A percentile compares a stretch with the other conserved stretches of the same genome.
These are phyloP conservation scores for Catostomus latipinnis DNA, from an alignment of 2,797 vertebrate species.

Conservation along the genomic window DNA sequence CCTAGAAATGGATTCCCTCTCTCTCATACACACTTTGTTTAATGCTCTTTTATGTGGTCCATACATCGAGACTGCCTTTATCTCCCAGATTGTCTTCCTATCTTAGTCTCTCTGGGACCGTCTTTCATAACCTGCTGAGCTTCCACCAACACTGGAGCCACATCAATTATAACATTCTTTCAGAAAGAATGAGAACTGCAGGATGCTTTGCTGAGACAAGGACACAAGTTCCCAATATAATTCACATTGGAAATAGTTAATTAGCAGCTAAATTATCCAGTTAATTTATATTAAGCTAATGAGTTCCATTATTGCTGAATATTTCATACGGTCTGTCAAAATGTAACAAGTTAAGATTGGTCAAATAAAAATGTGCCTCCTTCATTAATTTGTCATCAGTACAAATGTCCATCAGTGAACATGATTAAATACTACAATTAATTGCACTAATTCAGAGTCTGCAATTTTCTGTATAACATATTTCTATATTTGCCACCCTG, in stretches of 20 bases:
- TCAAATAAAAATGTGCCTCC: constrained; percentile 75
- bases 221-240: neutral
- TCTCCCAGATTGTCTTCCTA: constrained; percentile 67
- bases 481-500: no score
- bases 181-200: neutral
- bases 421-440: constrained; percentile 82
- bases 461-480: constrained; percentile 71
- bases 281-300: constrained; percentile 77
- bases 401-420: constrained; percentile 67
- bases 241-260: constrained; percentile 68
- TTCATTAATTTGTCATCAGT: constrained; percentile 72
- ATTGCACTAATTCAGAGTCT: constrained; percentile 78
- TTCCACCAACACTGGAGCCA: constrained; percentile 50
- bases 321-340: constrained; percentile 78
- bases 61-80: constrained; percentile 60
- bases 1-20: neutral
- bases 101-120: constrained; percentile 5
- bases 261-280: constrained; percentile 75
- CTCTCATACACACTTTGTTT: neutral
- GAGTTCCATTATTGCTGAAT: constrained; percentile 73
- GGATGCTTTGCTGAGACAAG: neutral
- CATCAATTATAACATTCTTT: constrained; percentile 1
- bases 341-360: constrained; percentile 76
- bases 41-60: constrained; percentile 43
- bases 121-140: constrained; percentile 14